A percentile compares a stretch with the other conserved stretches of the same genome.
phyloP scores from a whole-genome alignment of 2,113 vertebrate genomes.

The Eretmochelys imbricata region DNA sequence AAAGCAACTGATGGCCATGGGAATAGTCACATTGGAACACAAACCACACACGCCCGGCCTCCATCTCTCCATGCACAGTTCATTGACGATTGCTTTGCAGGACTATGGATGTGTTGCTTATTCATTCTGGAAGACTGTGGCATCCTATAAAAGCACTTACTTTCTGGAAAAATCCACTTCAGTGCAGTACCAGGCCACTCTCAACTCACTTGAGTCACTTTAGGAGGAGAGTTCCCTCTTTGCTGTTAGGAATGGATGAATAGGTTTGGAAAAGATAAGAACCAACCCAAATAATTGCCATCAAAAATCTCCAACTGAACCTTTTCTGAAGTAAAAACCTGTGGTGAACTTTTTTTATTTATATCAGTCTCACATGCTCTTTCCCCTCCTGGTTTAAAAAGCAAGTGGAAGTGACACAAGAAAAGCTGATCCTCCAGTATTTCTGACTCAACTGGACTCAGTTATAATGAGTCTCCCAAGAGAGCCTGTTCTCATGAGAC shows the following conservation, averaged over 20 bases:
- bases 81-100: slow-evolving; percentile 58
- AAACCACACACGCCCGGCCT: slow-evolving; percentile 43
- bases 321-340: background rate
- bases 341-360: background rate
- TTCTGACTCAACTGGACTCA: background rate
- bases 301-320: background rate
- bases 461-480: background rate
- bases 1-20: slow-evolving; percentile 23
- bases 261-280: background rate
- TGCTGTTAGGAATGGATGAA: background rate
- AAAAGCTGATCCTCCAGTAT: background rate
- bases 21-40: slow-evolving; percentile 43
- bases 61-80: slow-evolving; percentile 43
- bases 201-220: slow-evolving; percentile 53
- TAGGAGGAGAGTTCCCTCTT: slow-evolving; percentile 45
- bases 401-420: background rate
- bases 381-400: background rate
- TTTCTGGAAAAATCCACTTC: slow-evolving; percentile 54
- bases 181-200: slow-evolving; percentile 41
- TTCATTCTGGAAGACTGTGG: slow-evolving; percentile 27
- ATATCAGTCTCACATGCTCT: background rate
- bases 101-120: slow-evolving; percentile 18
- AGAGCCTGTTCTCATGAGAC: background rate
- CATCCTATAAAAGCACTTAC: slow-evolving; percentile 63
- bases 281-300: background rate